Base-by-base conservation (phyloP, 2,888 invertebrate species). In the Drosophila barbarae region DNA sequence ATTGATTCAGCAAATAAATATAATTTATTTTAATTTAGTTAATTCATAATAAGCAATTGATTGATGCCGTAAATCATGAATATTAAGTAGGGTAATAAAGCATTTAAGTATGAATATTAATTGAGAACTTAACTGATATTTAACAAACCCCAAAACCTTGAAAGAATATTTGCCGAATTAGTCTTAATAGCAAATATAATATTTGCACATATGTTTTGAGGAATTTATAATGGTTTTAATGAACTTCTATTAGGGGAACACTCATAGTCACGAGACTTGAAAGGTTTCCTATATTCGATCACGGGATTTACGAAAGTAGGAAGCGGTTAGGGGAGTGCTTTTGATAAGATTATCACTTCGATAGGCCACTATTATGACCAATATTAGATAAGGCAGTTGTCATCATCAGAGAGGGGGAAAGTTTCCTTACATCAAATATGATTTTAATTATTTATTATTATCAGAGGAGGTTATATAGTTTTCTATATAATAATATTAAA, bases 1-100 rank as follows among this genome's bases (percentile, higher is more conserved):
- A 54, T 35, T 18, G 10, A 2, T 35, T 3, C 10, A 0, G 13
- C 5, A 35, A 13, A 35, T 32, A 18, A 10, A n/a, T 35, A 18
- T 2, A 21, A 21, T 30, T 55, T 56, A 51, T 56, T 51, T 38
- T 51, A 35, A 55, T 38, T 55, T 56, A 51, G 30, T 38, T 56
- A 56, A 51, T 51, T 15, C 51, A 12, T 15, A 23, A 51, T 10
- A 30, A 12, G 12, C 55, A 38, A 36, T 38, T 38, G 51, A 56
- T 38, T 51, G 30, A 46, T 32, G 8, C 18, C 30, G 18, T 13
- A 18, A 46, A 46, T 46, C 9, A 23, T 38, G 55, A 51, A 55
- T 38, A 55, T 12, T 46, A 30, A 46, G 13, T 12, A 30, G 18
- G 15, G 36, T 15, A 3, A 15, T 34, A 9, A 9, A 42, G 18